phyloP scores from a whole-genome alignment of 37 sponge, comb jelly and placozoan genomes.

The Dysidea cf. avara region DNA sequence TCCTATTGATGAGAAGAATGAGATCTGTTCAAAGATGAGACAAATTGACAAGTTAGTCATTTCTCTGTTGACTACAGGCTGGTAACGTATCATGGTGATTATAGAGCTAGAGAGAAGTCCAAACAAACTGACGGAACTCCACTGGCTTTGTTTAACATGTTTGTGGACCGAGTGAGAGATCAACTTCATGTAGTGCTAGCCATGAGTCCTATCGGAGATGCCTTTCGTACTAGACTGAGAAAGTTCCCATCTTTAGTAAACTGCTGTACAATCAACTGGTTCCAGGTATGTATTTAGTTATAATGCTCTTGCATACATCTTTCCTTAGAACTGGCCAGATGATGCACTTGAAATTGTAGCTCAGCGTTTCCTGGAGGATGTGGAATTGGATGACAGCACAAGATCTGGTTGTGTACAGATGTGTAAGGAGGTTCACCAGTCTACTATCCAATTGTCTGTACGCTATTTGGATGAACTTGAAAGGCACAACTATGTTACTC shows the following conservation, averaged over 20 bases:
- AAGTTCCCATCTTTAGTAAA: constrained; percentile 99
- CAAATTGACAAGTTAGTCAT: constrained; percentile 88
- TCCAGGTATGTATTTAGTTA: constrained; percentile 63
- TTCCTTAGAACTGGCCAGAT: constrained; percentile 89
- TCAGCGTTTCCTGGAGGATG: constrained; percentile 91
- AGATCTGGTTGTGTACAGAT: constrained; percentile 84
- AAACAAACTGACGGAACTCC: constrained; percentile 99
- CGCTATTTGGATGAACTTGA: constrained; percentile 66
- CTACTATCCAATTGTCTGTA: constrained; percentile 75
- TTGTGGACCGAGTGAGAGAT: constrained; percentile 91
- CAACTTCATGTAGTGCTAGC: constrained; percentile 96
- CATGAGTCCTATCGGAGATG: constrained; percentile 98
- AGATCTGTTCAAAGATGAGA: constrained; percentile 92
- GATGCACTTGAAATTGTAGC: constrained; percentile 97
- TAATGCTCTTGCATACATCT: neutral
- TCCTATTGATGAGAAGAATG: constrained; percentile 93
- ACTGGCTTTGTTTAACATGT: constrained; percentile 93
- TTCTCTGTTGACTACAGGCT: neutral
- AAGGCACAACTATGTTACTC: constrained; percentile 97
- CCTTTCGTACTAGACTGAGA: constrained; percentile 87
- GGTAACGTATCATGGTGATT: neutral
- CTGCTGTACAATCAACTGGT: constrained; percentile 99
- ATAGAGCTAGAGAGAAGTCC: constrained; percentile 79
- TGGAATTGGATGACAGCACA: constrained; percentile 74
- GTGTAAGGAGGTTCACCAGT: constrained; percentile 94